Evolutionary conservation across 2,797 vertebrate species (phyloP).

Genomic region (Eutrigla gurnardus): DNA sequence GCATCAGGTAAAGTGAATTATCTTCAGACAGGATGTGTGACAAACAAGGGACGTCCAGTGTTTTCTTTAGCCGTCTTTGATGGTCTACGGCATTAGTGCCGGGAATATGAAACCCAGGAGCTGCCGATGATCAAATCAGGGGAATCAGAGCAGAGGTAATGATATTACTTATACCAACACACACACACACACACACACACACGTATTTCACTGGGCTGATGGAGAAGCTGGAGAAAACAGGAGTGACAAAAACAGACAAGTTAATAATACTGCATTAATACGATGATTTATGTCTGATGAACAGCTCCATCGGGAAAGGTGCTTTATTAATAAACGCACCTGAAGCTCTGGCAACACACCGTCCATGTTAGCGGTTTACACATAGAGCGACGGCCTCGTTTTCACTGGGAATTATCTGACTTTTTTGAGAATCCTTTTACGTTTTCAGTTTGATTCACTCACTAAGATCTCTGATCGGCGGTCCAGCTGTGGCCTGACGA

Average conservation of each 20-base stretch:
- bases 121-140: conserved; percentile 70
- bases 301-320: background rate
- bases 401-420: background rate
- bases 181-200: conserved; percentile 20
- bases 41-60: conserved; percentile 60
- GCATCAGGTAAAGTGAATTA: conserved; percentile 63
- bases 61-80: conserved; percentile 69
- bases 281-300: background rate
- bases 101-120: conserved; percentile 67
- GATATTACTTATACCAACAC: conserved; percentile 35
- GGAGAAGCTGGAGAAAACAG: background rate
- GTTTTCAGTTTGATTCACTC: background rate
- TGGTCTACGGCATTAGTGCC: conserved; percentile 54
- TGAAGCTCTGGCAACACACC: background rate
- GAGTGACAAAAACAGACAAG: conserved; percentile 14
- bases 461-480: background rate
- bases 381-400: background rate
- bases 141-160: conserved; percentile 67
- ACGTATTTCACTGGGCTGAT: too few relatives aligned
- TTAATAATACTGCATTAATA: conserved; percentile 8
- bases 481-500: background rate
- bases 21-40: conserved; percentile 56
- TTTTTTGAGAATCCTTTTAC: background rate
- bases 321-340: too few relatives aligned
- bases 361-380: background rate